A percentile compares a stretch with the other conserved stretches of the same genome.
These are phyloP conservation scores for Deilephila elpenor DNA, from an alignment of 2,888 invertebrate species.

Conservation along the genomic window DNA sequence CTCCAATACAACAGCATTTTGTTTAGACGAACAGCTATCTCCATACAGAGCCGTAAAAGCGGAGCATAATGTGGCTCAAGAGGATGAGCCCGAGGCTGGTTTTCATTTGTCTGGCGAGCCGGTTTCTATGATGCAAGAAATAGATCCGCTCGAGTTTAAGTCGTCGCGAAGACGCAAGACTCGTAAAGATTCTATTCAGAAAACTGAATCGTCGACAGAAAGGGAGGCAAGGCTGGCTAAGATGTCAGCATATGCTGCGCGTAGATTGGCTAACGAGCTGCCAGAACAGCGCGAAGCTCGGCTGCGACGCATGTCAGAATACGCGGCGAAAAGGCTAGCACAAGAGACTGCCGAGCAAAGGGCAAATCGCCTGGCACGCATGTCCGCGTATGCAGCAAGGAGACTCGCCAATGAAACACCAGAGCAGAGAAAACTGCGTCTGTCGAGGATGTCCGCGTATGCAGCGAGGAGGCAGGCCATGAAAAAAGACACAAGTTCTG, in stretches of 20 bases:
- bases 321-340: constrained; percentile 72
- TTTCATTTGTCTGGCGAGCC: constrained; percentile 38
- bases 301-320: constrained; percentile 77
- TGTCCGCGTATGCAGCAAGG: constrained; percentile 78
- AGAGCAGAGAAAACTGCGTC: constrained; percentile 67
- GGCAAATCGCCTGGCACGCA: constrained; percentile 69
- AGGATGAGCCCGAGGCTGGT: constrained; percentile 32
- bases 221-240: constrained; percentile 68
- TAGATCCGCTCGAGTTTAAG: constrained; percentile 54
- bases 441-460: constrained; percentile 76
- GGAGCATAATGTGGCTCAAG: constrained; percentile 43
- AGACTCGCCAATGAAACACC: constrained; percentile 74
- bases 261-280: constrained; percentile 73
- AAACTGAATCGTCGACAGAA: constrained; percentile 65
- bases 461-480: constrained; percentile 71
- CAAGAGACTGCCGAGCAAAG: constrained; percentile 72
- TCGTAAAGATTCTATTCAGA: constrained; percentile 48
- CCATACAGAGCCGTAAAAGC: constrained; percentile 52
- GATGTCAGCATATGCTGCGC: constrained; percentile 80
- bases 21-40: constrained; percentile 48
- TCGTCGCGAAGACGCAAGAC: constrained; percentile 38
- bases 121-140: constrained; percentile 47
- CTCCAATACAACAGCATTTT: constrained; percentile 51
- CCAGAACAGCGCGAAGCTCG: constrained; percentile 70
- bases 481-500: constrained; percentile 52